Base-by-base conservation (phyloP, 30 jellyfish, hydroid and myxozoan genomes). In the Aurelia aurita complex sp. Pacific region DNA sequence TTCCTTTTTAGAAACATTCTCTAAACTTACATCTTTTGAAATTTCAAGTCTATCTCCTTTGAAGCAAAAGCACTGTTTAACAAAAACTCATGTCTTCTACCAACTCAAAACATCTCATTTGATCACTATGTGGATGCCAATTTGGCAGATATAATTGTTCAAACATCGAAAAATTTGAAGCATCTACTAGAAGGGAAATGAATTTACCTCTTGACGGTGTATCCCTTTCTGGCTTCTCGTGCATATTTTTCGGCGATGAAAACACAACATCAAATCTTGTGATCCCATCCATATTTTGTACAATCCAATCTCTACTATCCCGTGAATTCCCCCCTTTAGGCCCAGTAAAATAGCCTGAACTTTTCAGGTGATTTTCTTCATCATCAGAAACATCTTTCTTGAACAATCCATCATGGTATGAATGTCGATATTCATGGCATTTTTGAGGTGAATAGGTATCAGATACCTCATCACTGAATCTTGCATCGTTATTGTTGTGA, bases 211-310 rank as follows among this genome's bases (percentile, higher is more conserved):
- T 85, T 7, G 74, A 15, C 3, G 82, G 77, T 14, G 67, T 12
- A 1, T 82, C 85, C 38, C 80, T 55, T 46, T 69, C 80, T 33
- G 87, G 81, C 17, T 74, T 38, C 32, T 74, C 87, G 59, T 64
- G 67, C 29, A 42, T 43, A 29, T 50, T 35, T 42, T 74, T 84
- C 67, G 93, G 67, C 38, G 93, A 77, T 10, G 93, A 84, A 63
- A 87, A 87, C 17, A 87, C 96, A 29, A 87, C 96, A 79, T 87
- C 96, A 63, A 87, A 87, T 29, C 96, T 57, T 1, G 96, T 87
- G 2, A 87, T 79, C 60, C 96, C 96, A 71, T 79, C 66, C 59
- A 79, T 70, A 38, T 79, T 87, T 2, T 87, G 90, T n/a, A 87
- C 80, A 63, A 87, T 78, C 96, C 96, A 79, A 9, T 77, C 79